Evolutionary conservation across 2,888 invertebrate genomes (phyloP), one percentile per base, ranked within the genome.

Genomic region (Thecocarcelia acutangulata): DNA sequence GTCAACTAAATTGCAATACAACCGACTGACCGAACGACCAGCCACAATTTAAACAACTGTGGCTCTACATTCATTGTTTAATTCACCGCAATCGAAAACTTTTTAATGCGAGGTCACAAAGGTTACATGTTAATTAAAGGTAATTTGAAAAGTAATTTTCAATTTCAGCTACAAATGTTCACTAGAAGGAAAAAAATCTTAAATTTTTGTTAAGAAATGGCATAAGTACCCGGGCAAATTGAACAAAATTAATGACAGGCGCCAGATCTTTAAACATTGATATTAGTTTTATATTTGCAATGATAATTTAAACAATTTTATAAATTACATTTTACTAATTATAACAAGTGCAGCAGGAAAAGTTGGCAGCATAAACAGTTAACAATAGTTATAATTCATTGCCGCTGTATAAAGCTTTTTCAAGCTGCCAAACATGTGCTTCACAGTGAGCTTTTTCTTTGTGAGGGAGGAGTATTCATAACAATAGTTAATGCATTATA

Each of bases 61-160:
- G 61, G 76, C 54, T 54, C 54, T 37, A 24, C 15, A 63, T 54
- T 50, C 46, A 13, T 13, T 73, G 48, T 52, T 73, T 15, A 50
- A 52, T 59, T 76, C 33, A 68, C 56, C 42, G 42, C 69, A 69
- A 69, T 61, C 24, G 15, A 56, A 63, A 33, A 33, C 33, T 11
- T 69, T 48, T 48, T 59, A 19, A 11, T 61, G 50, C 46, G 50
- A 54, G 78, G 48, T 82, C 78, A 66, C 48, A 59, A 61, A 54
- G 82, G 74, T 82, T 75, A 66, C 59, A 61, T 66, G 74, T 59
- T 75, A 78, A 82, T 82, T 75, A 75, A 66, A 78, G 74, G 70
- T 82, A 78, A 82, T 82, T 78, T 82, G 1, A 44, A 44, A 64
- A 64, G 69, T 68, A 28, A 66, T 72, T 77, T 73, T 69, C 52